Conservation (phyloP, 2,888 invertebrate genomes). For the Lasius platythorax region DNA sequence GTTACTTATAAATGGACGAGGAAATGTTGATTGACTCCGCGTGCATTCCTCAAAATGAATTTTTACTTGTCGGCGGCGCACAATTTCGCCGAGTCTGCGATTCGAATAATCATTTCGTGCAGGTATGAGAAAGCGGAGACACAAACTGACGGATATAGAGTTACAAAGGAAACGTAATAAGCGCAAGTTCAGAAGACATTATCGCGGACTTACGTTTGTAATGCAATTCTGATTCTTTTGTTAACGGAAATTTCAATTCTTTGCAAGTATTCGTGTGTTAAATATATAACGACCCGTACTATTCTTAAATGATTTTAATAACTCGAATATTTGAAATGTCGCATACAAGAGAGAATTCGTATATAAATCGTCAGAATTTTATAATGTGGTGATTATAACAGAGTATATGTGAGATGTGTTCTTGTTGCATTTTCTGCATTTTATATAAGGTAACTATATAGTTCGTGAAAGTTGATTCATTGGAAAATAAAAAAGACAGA, state of each 20-base stretch:
- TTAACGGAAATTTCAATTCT: not conserved
- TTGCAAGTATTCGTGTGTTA: not conserved
- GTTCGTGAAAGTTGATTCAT: no score
- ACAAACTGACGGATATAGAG: constrained; percentile 77
- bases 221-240: not conserved
- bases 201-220: not conserved
- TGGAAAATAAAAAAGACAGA: no score
- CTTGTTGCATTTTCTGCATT: not conserved
- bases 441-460: not conserved
- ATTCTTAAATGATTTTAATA: not conserved
- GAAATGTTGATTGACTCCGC: not conserved
- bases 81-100: constrained; percentile 67
- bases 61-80: constrained; percentile 45
- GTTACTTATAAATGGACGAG: not conserved
- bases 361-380: not conserved
- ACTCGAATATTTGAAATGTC: not conserved
- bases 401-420: not conserved
- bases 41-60: not conserved
- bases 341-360: not conserved
- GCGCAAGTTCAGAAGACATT: constrained; percentile 21
- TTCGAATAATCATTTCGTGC: constrained; percentile 76
- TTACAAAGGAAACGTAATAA: constrained; percentile 75
- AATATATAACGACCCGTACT: not conserved
- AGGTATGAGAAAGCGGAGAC: constrained; percentile 79
- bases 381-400: not conserved